Percentiles rank a stretch among this genome's conserved stretches.
These are phyloP conservation scores for Megalonaias nervosa DNA, from an alignment of 1,140 invertebrate genomes.

Conservation along the genomic window DNA sequence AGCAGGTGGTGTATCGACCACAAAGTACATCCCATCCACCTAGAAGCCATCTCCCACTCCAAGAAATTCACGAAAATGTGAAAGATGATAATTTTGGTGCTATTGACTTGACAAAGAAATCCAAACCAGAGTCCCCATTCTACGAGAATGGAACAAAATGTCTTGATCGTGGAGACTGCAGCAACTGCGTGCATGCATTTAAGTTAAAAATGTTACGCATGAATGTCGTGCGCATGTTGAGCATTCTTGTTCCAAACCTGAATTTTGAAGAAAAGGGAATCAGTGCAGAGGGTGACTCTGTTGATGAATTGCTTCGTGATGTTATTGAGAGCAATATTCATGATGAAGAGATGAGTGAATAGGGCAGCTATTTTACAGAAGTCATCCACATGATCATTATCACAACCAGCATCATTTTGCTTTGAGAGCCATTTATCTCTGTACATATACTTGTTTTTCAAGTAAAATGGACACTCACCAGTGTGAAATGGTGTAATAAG, in stretches of 20 bases:
- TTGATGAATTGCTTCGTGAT: slow-evolving; percentile 69
- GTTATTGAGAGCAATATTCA: slow-evolving; percentile 70
- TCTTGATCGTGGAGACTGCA: slow-evolving; percentile 39
- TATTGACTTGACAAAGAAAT: slow-evolving; percentile 59
- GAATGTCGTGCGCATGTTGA: slow-evolving; percentile 69
- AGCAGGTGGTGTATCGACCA: slow-evolving; percentile 32
- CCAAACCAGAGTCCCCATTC: slow-evolving; percentile 35
- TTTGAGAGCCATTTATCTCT: too few relatives aligned
- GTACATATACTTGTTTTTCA: too few relatives aligned
- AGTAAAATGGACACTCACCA: too few relatives aligned
- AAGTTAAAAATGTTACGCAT: slow-evolving; percentile 63
- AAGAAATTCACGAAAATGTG: slow-evolving; percentile 47
- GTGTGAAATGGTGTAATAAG: too few relatives aligned
- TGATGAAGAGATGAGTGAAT: slow-evolving; percentile 59
- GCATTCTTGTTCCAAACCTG: slow-evolving; percentile 67
- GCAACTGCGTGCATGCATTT: slow-evolving; percentile 56
- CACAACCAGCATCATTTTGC: too few relatives aligned
- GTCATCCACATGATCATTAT: too few relatives aligned
- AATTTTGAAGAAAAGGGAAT: slow-evolving; percentile 69
- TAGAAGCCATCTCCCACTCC: slow-evolving; percentile 33
- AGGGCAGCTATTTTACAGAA: slow-evolving; percentile 8
- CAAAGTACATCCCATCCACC: slow-evolving; percentile 27
- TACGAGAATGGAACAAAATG: slow-evolving; percentile 32
- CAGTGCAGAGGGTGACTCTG: slow-evolving; percentile 65
- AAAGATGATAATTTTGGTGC: slow-evolving; percentile 48